Percentiles rank a stretch among this genome's conserved stretches.
These are phyloP conservation scores for Cyanoliseus patagonus DNA, from an alignment of 2,113 vertebrate genomes.

Conservation along the genomic window DNA sequence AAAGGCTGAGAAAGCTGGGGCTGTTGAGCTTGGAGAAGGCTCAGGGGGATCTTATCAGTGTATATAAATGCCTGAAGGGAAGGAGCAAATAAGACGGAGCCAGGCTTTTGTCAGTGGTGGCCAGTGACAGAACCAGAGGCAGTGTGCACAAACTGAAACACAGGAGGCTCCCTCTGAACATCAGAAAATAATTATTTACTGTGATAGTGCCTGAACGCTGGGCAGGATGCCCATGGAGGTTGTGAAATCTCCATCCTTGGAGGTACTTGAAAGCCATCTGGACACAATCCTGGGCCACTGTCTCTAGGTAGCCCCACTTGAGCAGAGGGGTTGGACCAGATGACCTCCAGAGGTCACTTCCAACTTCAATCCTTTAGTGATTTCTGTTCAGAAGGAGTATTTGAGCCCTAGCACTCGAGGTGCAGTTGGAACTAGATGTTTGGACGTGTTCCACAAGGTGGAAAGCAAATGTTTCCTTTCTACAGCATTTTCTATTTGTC, in stretches of 20 bases:
- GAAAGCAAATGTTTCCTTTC: background rate
- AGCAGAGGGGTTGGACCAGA: background rate
- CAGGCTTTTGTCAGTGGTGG: background rate
- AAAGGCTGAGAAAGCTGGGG: background rate
- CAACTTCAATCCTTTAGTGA: background rate
- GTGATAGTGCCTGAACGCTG: background rate
- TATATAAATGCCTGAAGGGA: background rate
- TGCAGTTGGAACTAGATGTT: background rate
- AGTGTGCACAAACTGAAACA: background rate
- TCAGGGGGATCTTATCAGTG: background rate
- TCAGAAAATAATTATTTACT: background rate
- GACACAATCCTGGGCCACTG: background rate
- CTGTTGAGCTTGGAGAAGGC: background rate
- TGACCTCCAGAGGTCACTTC: background rate
- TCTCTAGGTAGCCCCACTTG: background rate
- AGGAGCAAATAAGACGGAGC: background rate
- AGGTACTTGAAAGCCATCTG: background rate
- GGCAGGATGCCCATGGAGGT: background rate
- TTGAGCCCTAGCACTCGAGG: background rate
- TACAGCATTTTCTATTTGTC: background rate
- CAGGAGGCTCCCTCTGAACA: background rate
- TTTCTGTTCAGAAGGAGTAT: background rate
- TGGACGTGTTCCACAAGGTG: background rate
- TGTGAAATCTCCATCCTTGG: background rate
- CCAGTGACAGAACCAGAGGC: background rate